Evolutionary conservation across 2,888 invertebrate genomes (phyloP).

Genomic region (Leptopilina myrica): DNA sequence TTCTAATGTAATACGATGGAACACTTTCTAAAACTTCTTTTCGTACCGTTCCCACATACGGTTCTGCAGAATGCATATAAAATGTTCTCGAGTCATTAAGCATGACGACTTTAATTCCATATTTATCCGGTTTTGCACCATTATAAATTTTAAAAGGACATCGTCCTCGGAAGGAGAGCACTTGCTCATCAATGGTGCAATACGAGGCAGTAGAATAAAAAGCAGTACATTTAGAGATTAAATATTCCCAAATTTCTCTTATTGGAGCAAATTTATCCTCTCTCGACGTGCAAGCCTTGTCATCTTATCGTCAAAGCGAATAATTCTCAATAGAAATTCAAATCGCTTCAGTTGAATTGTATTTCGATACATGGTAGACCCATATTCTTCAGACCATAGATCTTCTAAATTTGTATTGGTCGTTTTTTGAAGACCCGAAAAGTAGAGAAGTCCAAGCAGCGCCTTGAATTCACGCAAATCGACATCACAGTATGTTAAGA

Average conservation of each 20-base stretch:
- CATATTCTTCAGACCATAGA: slow-evolving; percentile 40
- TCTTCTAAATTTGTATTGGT: slow-evolving; percentile 41
- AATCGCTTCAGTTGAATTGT: slow-evolving; percentile 34
- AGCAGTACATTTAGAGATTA: slow-evolving; percentile 44
- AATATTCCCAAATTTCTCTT: slow-evolving; percentile 43
- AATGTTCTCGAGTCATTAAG: slow-evolving; percentile 50
- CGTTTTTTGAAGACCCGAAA: slow-evolving; percentile 44
- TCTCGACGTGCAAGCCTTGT: neutral
- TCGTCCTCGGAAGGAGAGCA: slow-evolving; percentile 59
- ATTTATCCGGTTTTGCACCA: slow-evolving; percentile 59
- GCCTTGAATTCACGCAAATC: slow-evolving; percentile 42
- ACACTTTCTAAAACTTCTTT: slow-evolving; percentile 44
- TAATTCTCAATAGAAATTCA: neutral
- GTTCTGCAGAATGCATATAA: slow-evolving; percentile 50
- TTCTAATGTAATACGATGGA: slow-evolving; percentile 52
- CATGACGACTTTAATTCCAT: slow-evolving; percentile 58
- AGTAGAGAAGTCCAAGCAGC: slow-evolving; percentile 48
- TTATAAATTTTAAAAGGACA: slow-evolving; percentile 59
- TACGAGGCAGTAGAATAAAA: slow-evolving; percentile 55
- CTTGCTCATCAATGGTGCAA: slow-evolving; percentile 61
- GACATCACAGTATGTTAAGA: neutral
- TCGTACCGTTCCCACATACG: slow-evolving; percentile 46
- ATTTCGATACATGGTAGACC: slow-evolving; percentile 18
- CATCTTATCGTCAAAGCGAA: neutral
- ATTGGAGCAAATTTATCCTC: slow-evolving; percentile 38